Base-by-base conservation (phyloP, 2,797 vertebrate genomes). In the Oreochromis mossambicus region DNA sequence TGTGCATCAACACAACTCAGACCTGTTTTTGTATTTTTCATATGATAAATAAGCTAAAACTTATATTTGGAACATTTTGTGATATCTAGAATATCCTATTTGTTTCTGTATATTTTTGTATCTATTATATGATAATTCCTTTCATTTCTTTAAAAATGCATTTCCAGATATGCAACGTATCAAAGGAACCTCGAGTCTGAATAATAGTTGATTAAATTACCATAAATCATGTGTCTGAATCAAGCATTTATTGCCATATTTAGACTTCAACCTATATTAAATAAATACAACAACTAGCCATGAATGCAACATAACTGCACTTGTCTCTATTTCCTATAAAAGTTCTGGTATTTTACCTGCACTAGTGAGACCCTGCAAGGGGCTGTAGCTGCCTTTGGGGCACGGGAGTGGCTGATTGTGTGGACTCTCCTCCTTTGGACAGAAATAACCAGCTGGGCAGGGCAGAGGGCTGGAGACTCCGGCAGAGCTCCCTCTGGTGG, bases 381-480 rank as follows among this genome's bases (percentile, higher is more conserved):
- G 92, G 17, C 94, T 97, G 93, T 97, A 98, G 66, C 97, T 98
- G 76, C 98, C 98, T 85, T 86, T 91, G 29, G 98, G 97, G 92
- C 98, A 99, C 1, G 98, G 97, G 26, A 97, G 78, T 70, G 96
- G 97, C 0, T 84, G 95, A 81, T 93, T 94, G 81, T 88, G 92
- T 43, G 89, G 87, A 46, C 96, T 96, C 48, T 95, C 93, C 55
- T 86, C 95, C 73, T 87, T 92, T 78, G 97, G 97, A 91, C 98
- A 99, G 79, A 96, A 96, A 89, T 97, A 96, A 61, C 98, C 97
- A 76, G 94, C 85, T 29, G 96, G 96, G 88, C 97, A 97, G 63
- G 92, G 95, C 61, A 95, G 80, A 78, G 96, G 96, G 81, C 32
- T 84, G 55, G 89, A 87, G 38, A 93, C 81, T 41, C 92, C 95